Evolutionary conservation across 2,888 invertebrate species (phyloP), one percentile per base, ranked within the genome.

Genomic region (Mellilla xanthometata): DNA sequence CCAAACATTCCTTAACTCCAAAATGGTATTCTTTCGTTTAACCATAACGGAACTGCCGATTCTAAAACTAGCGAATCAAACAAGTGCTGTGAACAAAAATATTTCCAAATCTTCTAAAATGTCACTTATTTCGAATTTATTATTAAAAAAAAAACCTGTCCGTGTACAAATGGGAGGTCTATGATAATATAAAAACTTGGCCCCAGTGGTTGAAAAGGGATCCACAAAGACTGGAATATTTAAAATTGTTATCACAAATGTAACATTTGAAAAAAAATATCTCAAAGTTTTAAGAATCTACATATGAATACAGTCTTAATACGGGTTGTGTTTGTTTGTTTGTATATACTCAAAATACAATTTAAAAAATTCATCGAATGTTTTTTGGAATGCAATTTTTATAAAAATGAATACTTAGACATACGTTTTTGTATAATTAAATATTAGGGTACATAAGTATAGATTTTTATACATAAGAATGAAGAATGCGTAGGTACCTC

Each of bases 121-220:
- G 26, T 52, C 45, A 45, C 22, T 31, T 34, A 39, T 35, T 43
- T 42, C 31, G 36, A 38, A 42, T 34, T 34, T 51, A 42, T 46
- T 33, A n/a, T n/a, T n/a, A 39, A 23, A 48, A 53, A 51, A 54
- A 23, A 45, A 54, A 49, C 24, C 31, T 49, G 42, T 13, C 39
- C 28, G 40, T 55, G 35, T 51, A 54, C 50, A 52, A 50, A 43
- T 56, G 49, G 52, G 51, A 39, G 46, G 46, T 69, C 60, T 72
- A 76, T 68, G 68, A 69, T 76, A 68, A 76, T 83, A 76, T 77
- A 80, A 85, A 83, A 85, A 76, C 54, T 87, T 88, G 87, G 88
- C 86, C 89, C 89, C 89, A 71, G 65, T 71, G 62, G 79, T 70
- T 68, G 67, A 79, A 76, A 48, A 84, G 86, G 88, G 84, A 79